Conservation (phyloP, 2,797 vertebrate genomes). For the Cottoperca gobio region DNA sequence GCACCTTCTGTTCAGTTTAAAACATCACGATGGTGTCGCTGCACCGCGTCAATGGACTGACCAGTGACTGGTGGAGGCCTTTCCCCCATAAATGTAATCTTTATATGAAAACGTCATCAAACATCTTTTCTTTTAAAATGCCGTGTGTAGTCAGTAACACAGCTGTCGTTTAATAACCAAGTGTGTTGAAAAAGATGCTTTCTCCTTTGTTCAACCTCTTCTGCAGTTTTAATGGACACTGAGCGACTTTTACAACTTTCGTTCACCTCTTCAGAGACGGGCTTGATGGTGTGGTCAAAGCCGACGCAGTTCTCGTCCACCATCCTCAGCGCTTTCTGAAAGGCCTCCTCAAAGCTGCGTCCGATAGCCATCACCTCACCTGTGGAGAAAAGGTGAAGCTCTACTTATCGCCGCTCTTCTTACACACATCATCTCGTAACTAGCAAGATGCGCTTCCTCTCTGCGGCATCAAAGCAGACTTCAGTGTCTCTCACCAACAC, state of each 20-base stretch:
- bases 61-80: neutral
- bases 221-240: too few species aligned
- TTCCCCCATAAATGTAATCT: neutral
- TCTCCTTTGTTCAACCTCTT: too few species aligned
- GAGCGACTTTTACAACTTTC: too few species aligned
- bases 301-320: slow-evolving; percentile 98
- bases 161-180: too few species aligned
- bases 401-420: neutral
- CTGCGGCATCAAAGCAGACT: neutral
- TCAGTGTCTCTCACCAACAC: slow-evolving; percentile 88
- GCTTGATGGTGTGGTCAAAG: slow-evolving; percentile 95
- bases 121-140: too few species aligned
- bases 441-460: neutral
- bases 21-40: neutral
- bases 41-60: neutral
- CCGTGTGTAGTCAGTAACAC: too few species aligned
- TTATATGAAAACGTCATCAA: too few species aligned
- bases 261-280: slow-evolving; percentile 87
- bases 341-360: slow-evolving; percentile 96
- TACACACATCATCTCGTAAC: too few species aligned
- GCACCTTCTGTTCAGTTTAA: slow-evolving; percentile 18
- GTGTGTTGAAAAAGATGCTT: too few species aligned
- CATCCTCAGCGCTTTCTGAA: slow-evolving; percentile 98
- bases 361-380: slow-evolving; percentile 99
- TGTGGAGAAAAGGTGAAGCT: slow-evolving; percentile 50